Conservation (phyloP, 2,113 vertebrate species). For the Thamnaconus septentrionalis region DNA sequence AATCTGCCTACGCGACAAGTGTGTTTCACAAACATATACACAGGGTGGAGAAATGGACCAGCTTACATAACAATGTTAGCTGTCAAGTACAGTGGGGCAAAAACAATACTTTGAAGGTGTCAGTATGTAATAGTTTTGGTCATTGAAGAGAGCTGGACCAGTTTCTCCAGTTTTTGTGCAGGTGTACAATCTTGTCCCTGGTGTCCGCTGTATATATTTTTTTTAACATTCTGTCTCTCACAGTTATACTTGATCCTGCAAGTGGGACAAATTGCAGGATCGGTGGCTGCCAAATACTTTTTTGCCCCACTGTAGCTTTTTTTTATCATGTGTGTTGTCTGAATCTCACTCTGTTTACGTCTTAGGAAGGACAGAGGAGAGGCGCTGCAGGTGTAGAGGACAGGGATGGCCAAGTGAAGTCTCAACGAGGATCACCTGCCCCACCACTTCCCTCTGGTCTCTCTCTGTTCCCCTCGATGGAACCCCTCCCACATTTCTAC, state of each 20-base stretch:
- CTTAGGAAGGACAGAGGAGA: slow-evolving; percentile 16
- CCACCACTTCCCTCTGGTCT: background rate
- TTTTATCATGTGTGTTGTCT: background rate
- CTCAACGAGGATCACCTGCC: too few species aligned
- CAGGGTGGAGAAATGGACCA: too few species aligned
- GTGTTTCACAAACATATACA: background rate
- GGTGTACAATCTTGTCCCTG: too few species aligned
- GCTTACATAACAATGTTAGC: too few species aligned
- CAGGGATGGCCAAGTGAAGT: background rate
- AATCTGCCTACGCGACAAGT: slow-evolving; percentile 53
- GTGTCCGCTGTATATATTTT: background rate
- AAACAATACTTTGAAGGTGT: too few species aligned
- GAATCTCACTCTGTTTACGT: background rate
- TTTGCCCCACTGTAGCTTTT: background rate
- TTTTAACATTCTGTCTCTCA: background rate
- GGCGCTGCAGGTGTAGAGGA: background rate
- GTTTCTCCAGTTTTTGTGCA: too few species aligned
- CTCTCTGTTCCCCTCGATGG: background rate
- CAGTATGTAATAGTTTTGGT: too few species aligned
- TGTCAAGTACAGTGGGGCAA: too few species aligned
- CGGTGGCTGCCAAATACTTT: background rate
- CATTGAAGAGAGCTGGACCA: too few species aligned
- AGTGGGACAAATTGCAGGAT: too few species aligned
- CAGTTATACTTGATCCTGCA: too few species aligned
- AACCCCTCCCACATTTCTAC: slow-evolving; percentile 7